Evolutionary conservation across 2,797 vertebrate species (phyloP).

Genomic region (Cyclura pinguis): DNA sequence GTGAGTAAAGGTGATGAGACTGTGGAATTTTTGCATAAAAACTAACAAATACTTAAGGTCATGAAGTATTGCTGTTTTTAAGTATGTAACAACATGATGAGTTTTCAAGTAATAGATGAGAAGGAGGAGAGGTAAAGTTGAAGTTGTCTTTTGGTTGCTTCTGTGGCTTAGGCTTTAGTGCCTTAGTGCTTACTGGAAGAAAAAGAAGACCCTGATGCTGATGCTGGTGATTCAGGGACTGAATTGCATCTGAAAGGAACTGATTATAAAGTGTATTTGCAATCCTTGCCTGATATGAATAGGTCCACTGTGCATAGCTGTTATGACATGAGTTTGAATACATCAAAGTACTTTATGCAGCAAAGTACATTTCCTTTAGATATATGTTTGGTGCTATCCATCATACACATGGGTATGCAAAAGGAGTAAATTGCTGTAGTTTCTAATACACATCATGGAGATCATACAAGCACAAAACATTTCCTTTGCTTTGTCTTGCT

Average conservation of each 20-base stretch:
- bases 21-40: conserved; percentile 21
- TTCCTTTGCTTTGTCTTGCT: not conserved
- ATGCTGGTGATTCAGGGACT: not conserved
- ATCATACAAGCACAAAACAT: not conserved
- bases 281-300: not conserved
- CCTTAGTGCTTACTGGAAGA: not conserved
- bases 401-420: not conserved
- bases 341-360: not conserved
- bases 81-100: not conserved
- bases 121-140: not conserved
- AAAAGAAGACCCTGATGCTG: not conserved
- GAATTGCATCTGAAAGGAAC: not conserved
- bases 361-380: not conserved
- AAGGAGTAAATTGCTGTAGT: not conserved
- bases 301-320: not conserved
- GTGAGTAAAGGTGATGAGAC: conserved; percentile 5
- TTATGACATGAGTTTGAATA: not conserved
- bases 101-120: not conserved
- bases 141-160: not conserved
- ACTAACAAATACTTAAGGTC: not conserved
- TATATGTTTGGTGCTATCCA: not conserved
- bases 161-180: not conserved
- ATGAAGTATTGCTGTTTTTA: not conserved
- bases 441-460: not conserved
- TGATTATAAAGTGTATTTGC: not conserved